phyloP scores from a whole-genome alignment of 1,140 invertebrate genomes.

The Gonatopus flavifemur region DNA sequence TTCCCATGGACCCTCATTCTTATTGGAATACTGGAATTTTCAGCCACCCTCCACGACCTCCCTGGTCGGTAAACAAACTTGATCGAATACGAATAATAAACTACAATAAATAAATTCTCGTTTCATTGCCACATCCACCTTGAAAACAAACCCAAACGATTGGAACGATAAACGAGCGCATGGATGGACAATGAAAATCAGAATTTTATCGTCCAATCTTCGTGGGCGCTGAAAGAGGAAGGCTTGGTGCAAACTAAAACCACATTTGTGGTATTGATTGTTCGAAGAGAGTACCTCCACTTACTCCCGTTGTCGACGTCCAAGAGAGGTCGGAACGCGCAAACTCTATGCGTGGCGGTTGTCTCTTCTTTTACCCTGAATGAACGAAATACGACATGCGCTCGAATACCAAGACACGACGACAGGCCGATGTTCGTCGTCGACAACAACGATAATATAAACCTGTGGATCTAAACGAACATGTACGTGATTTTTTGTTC shows the following conservation, averaged over 20 bases:
- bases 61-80: no score
- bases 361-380: slow-evolving; percentile 38
- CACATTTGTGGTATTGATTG: slow-evolving; percentile 45
- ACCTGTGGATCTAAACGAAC: slow-evolving; percentile 17
- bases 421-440: no score
- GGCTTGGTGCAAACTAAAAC: slow-evolving; percentile 17
- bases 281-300: slow-evolving; percentile 4
- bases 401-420: slow-evolving; percentile 41
- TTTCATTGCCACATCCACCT: background rate
- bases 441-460: slow-evolving; percentile 23
- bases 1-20: no score
- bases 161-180: no score
- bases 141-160: no score
- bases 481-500: no score
- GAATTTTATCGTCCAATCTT: background rate
- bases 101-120: background rate
- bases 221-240: slow-evolving; percentile 7
- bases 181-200: background rate
- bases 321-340: slow-evolving; percentile 34
- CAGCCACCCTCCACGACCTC: no score
- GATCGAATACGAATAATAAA: background rate
- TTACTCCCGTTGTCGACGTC: no score
- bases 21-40: no score
- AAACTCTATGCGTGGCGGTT: slow-evolving; percentile 39
- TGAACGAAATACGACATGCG: slow-evolving; percentile 43